Evolutionary conservation across 1,140 invertebrate species (phyloP).

Genomic region (Bombus fervidus): DNA sequence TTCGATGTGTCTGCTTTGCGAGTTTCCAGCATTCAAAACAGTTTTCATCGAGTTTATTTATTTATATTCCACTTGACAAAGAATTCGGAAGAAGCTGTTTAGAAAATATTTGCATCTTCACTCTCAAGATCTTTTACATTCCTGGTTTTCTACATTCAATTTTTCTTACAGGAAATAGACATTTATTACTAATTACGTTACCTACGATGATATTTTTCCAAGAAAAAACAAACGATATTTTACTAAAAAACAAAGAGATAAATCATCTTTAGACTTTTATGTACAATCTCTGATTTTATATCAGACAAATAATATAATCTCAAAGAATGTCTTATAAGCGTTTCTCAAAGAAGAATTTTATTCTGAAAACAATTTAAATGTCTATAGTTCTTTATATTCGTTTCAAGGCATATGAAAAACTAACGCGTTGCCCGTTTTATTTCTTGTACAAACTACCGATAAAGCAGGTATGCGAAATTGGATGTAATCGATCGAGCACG

Average conservation of each 20-base stretch:
- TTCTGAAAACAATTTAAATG: not conserved
- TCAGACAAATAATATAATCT: not conserved
- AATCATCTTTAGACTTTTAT: not conserved
- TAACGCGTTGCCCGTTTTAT: slow-evolving; percentile 15
- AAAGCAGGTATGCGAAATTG: slow-evolving; percentile 7
- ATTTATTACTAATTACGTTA: too few species aligned
- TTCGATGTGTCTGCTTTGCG: not conserved
- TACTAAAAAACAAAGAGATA: not conserved
- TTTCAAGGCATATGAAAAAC: too few species aligned
- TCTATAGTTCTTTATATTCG: not conserved
- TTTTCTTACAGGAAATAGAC: too few species aligned
- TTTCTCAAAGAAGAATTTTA: not conserved
- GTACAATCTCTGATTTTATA: not conserved
- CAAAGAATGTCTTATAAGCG: not conserved
- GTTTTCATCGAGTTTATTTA: not conserved
- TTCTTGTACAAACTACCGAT: slow-evolving; percentile 27
- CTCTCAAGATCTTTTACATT: too few species aligned
- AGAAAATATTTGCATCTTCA: too few species aligned
- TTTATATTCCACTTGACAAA: not conserved
- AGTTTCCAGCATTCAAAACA: not conserved
- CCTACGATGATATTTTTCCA: too few species aligned
- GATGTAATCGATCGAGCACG: not conserved
- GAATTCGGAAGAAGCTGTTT: too few species aligned
- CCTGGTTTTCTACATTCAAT: too few species aligned
- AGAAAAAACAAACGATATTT: too few species aligned